These are phyloP conservation scores for Chelonus insularis DNA, from an alignment of 1,140 invertebrate genomes.

Conservation along the genomic window DNA sequence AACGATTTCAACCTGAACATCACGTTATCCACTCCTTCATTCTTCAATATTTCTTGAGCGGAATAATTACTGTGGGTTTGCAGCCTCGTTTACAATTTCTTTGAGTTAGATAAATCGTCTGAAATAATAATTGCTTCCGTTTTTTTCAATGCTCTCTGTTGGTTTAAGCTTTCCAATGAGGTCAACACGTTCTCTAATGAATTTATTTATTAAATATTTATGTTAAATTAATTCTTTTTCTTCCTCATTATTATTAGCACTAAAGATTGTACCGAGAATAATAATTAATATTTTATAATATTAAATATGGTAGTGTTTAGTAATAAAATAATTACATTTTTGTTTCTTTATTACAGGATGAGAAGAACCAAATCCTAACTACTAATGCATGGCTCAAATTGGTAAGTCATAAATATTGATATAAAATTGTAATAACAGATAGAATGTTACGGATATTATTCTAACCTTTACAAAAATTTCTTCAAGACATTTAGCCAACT, in stretches of 20 bases:
- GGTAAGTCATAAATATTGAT: conserved; percentile 77
- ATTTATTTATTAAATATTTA: neutral
- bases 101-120: neutral
- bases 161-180: too few species aligned
- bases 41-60: neutral
- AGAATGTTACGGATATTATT: too few species aligned
- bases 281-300: too few species aligned
- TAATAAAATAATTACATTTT: too few species aligned
- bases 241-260: too few species aligned
- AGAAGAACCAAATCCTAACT: conserved; percentile 91
- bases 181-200: too few species aligned
- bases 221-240: too few species aligned
- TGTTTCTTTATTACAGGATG: conserved; percentile 66
- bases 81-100: neutral
- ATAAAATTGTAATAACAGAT: too few species aligned
- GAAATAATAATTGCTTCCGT: neutral
- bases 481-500: too few species aligned
- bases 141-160: neutral
- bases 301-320: too few species aligned
- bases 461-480: too few species aligned
- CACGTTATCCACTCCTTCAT: neutral
- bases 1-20: neutral
- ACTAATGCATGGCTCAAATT: conserved; percentile 96
- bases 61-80: neutral
- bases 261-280: too few species aligned